Evolutionary conservation across 2,888 invertebrate species (phyloP).

Genomic region (Entomobrya multifasciata): DNA sequence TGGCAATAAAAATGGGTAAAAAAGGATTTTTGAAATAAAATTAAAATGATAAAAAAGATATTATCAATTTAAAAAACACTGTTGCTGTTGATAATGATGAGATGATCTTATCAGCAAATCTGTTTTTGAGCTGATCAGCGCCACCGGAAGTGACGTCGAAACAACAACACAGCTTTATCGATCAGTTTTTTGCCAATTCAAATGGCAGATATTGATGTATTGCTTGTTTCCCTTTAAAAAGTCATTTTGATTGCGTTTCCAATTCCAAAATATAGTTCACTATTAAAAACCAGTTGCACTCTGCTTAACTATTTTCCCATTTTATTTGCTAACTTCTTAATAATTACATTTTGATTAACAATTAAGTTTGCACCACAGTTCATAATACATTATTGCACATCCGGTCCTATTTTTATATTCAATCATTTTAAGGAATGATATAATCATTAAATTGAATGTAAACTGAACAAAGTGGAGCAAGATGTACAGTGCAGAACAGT

Average conservation of each 20-base stretch:
- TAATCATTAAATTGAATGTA: too few species aligned
- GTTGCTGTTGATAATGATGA: too few species aligned
- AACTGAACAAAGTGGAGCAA: slow-evolving; percentile 19
- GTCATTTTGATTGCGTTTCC: background rate
- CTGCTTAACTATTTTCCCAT: background rate
- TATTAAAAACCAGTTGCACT: background rate
- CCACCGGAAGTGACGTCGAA: background rate
- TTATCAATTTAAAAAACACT: too few species aligned
- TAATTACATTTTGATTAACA: background rate
- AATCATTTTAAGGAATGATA: too few species aligned
- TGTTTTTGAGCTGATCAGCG: too few species aligned
- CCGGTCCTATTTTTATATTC: slow-evolving; percentile 35
- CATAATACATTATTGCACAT: slow-evolving; percentile 47
- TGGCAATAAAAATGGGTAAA: background rate
- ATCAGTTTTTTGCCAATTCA: too few species aligned
- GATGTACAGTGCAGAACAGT: background rate
- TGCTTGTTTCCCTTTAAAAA: too few species aligned
- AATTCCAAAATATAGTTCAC: background rate
- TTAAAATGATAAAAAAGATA: too few species aligned
- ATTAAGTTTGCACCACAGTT: background rate
- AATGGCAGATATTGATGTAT: too few species aligned
- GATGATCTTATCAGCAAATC: too few species aligned
- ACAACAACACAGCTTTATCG: too few species aligned
- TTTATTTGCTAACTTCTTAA: background rate
- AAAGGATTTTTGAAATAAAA: background rate